These are phyloP conservation scores for Nixonia krombeini DNA, from an alignment of 1,140 invertebrate species.

Conservation along the genomic window DNA sequence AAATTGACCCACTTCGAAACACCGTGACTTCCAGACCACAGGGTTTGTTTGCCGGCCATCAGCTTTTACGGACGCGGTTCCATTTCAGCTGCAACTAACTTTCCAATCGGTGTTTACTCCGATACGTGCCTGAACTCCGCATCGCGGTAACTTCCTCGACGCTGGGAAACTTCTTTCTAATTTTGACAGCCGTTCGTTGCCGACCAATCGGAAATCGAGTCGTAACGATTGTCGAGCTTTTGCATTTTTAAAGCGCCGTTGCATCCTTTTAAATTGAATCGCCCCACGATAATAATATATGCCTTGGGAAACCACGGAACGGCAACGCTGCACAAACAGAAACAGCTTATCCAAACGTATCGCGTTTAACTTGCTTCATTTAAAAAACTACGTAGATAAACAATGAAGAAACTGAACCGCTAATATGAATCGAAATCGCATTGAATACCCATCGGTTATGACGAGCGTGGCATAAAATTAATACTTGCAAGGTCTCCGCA, in stretches of 20 bases:
- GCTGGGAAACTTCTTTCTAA: constrained; percentile 21
- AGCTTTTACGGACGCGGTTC: constrained; percentile 55
- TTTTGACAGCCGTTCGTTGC: constrained; percentile 2
- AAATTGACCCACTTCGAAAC: constrained; percentile 52
- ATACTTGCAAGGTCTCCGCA: too few species aligned
- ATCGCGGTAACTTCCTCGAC: constrained; percentile 15
- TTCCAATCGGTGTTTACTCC: constrained; percentile 59
- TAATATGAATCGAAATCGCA: too few species aligned
- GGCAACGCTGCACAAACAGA: too few species aligned
- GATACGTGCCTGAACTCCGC: constrained; percentile 50
- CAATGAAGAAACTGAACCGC: too few species aligned
- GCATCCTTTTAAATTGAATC: not conserved
- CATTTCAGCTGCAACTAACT: constrained; percentile 57
- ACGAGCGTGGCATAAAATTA: too few species aligned
- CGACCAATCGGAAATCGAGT: constrained; percentile 4
- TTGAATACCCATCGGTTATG: too few species aligned
- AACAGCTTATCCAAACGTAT: too few species aligned
- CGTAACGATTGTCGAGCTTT: not conserved
- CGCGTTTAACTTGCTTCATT: not conserved
- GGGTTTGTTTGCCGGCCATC: constrained; percentile 53
- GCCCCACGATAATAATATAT: constrained; percentile 11
- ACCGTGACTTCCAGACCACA: constrained; percentile 33
- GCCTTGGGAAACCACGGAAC: too few species aligned
- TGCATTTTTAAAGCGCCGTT: constrained; percentile 2
- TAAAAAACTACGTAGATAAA: too few species aligned